Base-by-base conservation (phyloP, 2,888 invertebrate genomes). In the Drosophila sordidapex region DNA sequence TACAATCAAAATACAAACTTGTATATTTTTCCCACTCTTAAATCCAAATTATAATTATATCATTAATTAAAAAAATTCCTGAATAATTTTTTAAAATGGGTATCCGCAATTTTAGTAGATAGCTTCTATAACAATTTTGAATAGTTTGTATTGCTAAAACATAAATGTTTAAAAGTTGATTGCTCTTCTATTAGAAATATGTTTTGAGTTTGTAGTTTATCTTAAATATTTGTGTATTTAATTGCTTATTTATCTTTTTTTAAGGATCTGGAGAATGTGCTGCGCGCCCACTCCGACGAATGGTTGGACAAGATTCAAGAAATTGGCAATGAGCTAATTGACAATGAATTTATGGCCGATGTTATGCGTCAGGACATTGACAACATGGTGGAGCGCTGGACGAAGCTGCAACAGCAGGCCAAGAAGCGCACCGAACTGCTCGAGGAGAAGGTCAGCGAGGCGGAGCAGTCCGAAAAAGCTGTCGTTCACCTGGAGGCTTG, bases 261-360 rank as follows among this genome's bases (percentile, higher is more conserved):
- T 18, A 84, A 97, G 97, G 97, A 97, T 92, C 93, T 98, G 84
- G 98, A 98, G 93, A 96, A 96, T 92, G 96, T 96, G 91, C 93
- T 97, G 67, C 95, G 96, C 64, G 81, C 85, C 6, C 97, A 96
- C 93, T 95, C 96, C 53, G 95, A 95, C 82, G 95, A 95, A 82
- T 95, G 97, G 66, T 94, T 96, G 81, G 94, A 95, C 52, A 95
- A 96, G 90, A 96, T 97, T 83, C 95, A 96, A 92, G 96, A 95
- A 90, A 95, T 97, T 79, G 96, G 96, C 29, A 94, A 95, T 67
- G 95, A 96, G 92, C 94, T 98, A 68, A 94, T 96, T 64, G 96
- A 95, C 79, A 95, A 96, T 83, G 96, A 96, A 91, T 96, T 97
- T 84, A 96, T 97, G 95, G 94, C 95, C 31, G 94, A 94, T 73